These are phyloP conservation scores for Aythya baeri DNA, from an alignment of 2,113 vertebrate genomes.

Conservation along the genomic window DNA sequence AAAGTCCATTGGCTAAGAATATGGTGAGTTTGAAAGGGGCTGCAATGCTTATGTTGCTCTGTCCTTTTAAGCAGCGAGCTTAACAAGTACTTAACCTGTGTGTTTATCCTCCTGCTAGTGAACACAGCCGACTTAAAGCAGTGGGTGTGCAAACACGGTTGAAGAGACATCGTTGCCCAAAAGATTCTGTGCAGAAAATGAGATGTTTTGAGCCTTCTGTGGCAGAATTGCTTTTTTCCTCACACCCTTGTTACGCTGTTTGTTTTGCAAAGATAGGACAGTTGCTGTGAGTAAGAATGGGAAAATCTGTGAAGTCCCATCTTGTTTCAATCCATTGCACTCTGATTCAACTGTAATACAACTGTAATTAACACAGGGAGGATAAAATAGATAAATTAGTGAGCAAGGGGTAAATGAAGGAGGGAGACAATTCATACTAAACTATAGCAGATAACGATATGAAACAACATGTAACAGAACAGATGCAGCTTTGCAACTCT, in stretches of 20 bases:
- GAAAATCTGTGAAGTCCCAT: background rate
- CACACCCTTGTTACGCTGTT: fast-evolving
- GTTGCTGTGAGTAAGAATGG: background rate
- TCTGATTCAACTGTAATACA: background rate
- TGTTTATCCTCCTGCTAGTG: background rate
- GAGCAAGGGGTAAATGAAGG: background rate
- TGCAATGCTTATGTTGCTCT: fast-evolving
- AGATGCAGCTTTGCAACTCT: background rate
- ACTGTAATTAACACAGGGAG: background rate
- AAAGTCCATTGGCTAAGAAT: background rate
- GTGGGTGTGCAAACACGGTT: background rate
- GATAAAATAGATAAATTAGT: background rate
- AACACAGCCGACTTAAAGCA: background rate
- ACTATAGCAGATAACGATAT: background rate
- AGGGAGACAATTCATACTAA: background rate
- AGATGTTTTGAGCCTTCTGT: background rate
- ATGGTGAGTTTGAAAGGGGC: background rate
- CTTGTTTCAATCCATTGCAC: background rate
- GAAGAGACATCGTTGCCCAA: background rate
- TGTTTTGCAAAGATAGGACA: fast-evolving
- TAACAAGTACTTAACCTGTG: no score
- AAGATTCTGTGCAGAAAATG: background rate
- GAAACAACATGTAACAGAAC: background rate
- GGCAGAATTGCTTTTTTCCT: background rate
- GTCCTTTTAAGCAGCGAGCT: background rate